Evolutionary conservation across 2,113 vertebrate genomes (phyloP).

Genomic region (Myrmecophaga tridactyla): DNA sequence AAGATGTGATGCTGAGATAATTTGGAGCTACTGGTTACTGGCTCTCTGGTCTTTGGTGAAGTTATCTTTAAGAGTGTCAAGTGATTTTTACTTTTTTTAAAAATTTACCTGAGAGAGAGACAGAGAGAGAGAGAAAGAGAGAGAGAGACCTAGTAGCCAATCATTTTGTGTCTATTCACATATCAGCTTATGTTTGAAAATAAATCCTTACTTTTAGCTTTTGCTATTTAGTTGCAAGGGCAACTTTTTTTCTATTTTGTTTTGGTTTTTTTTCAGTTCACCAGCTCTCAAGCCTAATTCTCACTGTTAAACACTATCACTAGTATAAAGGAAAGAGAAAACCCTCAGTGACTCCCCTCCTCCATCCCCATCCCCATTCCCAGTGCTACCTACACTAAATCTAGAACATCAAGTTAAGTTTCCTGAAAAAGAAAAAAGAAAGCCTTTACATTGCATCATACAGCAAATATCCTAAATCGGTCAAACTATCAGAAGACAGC

Average conservation of each 20-base stretch:
- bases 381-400: constrained; percentile 86
- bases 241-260: constrained; percentile 70
- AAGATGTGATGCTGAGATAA: constrained; percentile 90
- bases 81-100: constrained; percentile 87
- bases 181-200: constrained; percentile 86
- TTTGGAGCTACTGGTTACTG: constrained; percentile 89
- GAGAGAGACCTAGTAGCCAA: constrained; percentile 91
- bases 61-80: constrained; percentile 96
- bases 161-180: constrained; percentile 82
- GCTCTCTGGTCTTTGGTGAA: constrained; percentile 97
- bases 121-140: constrained; percentile 86
- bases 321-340: constrained; percentile 89
- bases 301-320: constrained; percentile 89
- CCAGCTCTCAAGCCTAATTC: constrained; percentile 88
- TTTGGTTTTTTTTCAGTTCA: constrained; percentile 75
- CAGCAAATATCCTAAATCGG: constrained; percentile 91
- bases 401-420: constrained; percentile 89
- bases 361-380: constrained; percentile 82
- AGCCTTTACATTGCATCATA: constrained; percentile 92
- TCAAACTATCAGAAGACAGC: constrained; percentile 91
- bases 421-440: constrained; percentile 90
- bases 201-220: constrained; percentile 84
- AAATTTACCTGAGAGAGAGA: constrained; percentile 87
- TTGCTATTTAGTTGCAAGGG: constrained; percentile 87
- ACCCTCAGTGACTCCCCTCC: constrained; percentile 86